A percentile compares a stretch with the other conserved stretches of the same genome.
Evolutionary conservation across 2,888 invertebrate species (phyloP).

Genomic region (Spodoptera exigua): DNA sequence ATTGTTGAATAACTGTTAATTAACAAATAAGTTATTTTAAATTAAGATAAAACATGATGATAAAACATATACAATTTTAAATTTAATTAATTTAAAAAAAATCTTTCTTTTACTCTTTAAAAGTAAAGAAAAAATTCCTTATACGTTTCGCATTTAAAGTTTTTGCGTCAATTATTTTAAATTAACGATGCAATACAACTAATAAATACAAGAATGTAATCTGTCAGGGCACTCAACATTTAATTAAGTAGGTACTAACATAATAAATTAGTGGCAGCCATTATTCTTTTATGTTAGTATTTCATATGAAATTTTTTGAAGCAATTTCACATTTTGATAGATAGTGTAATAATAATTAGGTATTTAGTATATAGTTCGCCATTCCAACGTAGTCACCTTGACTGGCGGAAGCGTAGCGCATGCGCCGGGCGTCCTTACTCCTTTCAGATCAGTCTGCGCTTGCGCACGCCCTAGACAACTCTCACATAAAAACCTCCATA

Average conservation of each 20-base stretch:
- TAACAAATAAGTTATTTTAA: too few species aligned
- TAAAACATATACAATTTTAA: not conserved
- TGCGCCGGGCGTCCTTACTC: conserved; percentile 77
- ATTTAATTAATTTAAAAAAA: too few species aligned
- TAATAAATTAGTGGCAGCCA: not conserved
- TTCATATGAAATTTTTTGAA: conserved; percentile 38
- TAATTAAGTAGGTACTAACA: conserved; percentile 7
- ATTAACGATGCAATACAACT: conserved; percentile 4
- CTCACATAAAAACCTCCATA: conserved; percentile 37
- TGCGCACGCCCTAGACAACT: conserved; percentile 60
- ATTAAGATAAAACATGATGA: too few species aligned
- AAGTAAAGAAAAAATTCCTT: not conserved
- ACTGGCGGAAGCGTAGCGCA: conserved; percentile 79
- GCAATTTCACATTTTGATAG: conserved; percentile 55
- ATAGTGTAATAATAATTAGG: conserved; percentile 56
- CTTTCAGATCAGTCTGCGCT: conserved; percentile 73
- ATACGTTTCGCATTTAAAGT: conserved; percentile 4
- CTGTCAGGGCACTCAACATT: conserved; percentile 29
- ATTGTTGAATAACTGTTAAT: too few species aligned
- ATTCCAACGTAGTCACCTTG: conserved; percentile 76
- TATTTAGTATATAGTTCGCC: conserved; percentile 56
- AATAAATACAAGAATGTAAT: conserved; percentile 8
- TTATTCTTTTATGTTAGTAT: conserved; percentile 20
- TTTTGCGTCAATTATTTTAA: conserved; percentile 10
- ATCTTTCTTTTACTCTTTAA: too few species aligned